Evolutionary conservation across 2,113 vertebrate species (phyloP), one percentile per base, ranked within the genome.

Genomic region (Colistium nudipinnis): DNA sequence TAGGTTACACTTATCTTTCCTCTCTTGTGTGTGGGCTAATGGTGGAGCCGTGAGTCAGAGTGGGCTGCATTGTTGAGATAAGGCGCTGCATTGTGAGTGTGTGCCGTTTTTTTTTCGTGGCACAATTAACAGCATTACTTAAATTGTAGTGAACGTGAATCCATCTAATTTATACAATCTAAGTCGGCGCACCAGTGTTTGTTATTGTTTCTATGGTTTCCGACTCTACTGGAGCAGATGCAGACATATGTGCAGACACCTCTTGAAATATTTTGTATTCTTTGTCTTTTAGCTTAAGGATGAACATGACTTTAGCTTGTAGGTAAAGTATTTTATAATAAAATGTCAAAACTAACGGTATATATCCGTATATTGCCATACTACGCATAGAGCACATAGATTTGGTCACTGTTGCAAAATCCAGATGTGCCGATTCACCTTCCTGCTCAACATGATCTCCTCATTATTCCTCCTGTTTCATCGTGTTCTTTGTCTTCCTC

Each of bases 1-100:
- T 82, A 71, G 80, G 76, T 79, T 65, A 62, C 45, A 66, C 79
- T 74, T 88, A 90, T 90, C 80, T 87, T 39, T 65, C 36, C 54
- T 70, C 59, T 80, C 35, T 69, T 70, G 54, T 45, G 78, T 80
- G 82, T 73, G 62, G 63, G 44, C 60, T 78, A 83, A 65, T 78
- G 82, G 66, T 71, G 48, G 53, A 70, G 60, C 57, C 30, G 68
- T 76, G 70, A 79, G 45, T 76, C 69, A 80, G 7, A 51, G 61
- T 51, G 64, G 74, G 6, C 85, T 87, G 90, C 25, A 57, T n/a
- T 13, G 55, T 55, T n/a, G 20, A 82, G 86, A 89, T 87, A 88
- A 84, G 66, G 28, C 54, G 8, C 2, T 14, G n/a, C 4, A 72
- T 82, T 86, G 76, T 74, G 49, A 24, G 7, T 27, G 20, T 33